A percentile compares a stretch with the other conserved stretches of the same genome.
phyloP scores from a whole-genome alignment of 2,888 invertebrate species.

The Cosmopolites sordidus region DNA sequence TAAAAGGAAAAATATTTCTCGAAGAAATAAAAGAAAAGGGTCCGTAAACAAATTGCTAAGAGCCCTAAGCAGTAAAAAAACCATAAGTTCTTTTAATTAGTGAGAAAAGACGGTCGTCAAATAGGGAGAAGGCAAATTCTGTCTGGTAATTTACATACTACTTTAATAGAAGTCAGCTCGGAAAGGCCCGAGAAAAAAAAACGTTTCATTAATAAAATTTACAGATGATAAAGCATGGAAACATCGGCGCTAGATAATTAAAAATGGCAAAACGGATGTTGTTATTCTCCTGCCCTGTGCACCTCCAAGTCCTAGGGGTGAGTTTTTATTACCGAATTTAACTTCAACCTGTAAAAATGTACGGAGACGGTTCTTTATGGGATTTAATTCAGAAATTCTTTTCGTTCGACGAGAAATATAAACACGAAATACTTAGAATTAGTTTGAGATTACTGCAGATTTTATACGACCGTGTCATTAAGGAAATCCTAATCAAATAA shows the following conservation, averaged over 20 bases:
- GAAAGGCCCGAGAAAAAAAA: conserved; percentile 33
- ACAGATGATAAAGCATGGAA: conserved; percentile 47
- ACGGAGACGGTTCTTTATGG: conserved; percentile 17
- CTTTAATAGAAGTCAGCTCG: conserved; percentile 35
- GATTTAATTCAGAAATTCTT: conserved; percentile 8
- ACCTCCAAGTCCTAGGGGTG: conserved; percentile 19
- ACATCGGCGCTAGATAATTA: conserved; percentile 44
- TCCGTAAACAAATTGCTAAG: conserved; percentile 24
- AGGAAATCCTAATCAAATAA: no score
- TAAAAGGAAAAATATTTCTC: conserved; percentile 14
- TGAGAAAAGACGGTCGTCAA: conserved; percentile 36
- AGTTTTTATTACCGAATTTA: conserved; percentile 28
- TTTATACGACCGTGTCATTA: no score
- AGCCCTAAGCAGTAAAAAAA: conserved; percentile 37
- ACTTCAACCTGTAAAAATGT: conserved; percentile 27
- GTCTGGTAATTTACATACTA: conserved; percentile 38
- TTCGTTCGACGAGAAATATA: no score
- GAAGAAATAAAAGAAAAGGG: conserved; percentile 20
- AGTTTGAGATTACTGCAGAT: no score
- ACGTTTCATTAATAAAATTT: conserved; percentile 47
- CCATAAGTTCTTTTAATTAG: conserved; percentile 49
- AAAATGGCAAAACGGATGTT: conserved; percentile 43
- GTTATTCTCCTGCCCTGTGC: conserved; percentile 32
- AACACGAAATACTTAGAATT: no score
- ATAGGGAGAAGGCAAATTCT: conserved; percentile 19